Conservation (phyloP, 2,113 vertebrate species). For the Alouatta palliata region DNA sequence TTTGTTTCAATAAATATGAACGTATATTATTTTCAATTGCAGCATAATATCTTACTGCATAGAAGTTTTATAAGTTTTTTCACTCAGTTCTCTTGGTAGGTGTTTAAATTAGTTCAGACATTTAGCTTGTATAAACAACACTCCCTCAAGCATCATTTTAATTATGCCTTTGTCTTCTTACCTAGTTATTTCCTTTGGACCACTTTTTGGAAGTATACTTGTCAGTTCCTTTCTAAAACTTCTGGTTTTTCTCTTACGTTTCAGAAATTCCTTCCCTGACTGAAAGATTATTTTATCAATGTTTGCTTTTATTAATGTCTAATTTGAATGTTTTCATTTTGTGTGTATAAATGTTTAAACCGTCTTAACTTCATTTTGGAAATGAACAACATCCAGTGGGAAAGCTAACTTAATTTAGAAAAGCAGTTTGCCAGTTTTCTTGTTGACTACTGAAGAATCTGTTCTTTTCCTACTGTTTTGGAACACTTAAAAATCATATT, state of each 20-base stretch:
- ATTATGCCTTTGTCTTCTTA: neutral
- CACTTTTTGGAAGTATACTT: neutral
- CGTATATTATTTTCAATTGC: neutral
- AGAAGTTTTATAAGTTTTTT: neutral
- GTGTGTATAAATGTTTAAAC: neutral
- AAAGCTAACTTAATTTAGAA: neutral
- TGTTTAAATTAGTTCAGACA: neutral
- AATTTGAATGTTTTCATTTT: constrained; percentile 12
- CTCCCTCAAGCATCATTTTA: neutral
- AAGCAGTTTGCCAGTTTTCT: constrained; percentile 3
- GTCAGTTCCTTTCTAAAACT: neutral
- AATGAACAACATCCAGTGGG: neutral
- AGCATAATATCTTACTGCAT: neutral
- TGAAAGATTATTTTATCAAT: neutral
- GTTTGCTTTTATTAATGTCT: neutral
- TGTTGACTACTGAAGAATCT: neutral
- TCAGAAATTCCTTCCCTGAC: neutral
- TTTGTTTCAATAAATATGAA: neutral
- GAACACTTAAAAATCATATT: neutral
- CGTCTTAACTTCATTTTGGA: neutral
- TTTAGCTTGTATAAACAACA: neutral
- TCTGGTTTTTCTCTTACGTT: neutral
- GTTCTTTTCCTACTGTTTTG: neutral
- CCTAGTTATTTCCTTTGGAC: neutral
- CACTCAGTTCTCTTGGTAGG: neutral